Evolutionary conservation across 53 echinoderm and acorn worm genomes (phyloP), one percentile per base, ranked within the genome.

Genomic region (Echinometra lucunter): DNA sequence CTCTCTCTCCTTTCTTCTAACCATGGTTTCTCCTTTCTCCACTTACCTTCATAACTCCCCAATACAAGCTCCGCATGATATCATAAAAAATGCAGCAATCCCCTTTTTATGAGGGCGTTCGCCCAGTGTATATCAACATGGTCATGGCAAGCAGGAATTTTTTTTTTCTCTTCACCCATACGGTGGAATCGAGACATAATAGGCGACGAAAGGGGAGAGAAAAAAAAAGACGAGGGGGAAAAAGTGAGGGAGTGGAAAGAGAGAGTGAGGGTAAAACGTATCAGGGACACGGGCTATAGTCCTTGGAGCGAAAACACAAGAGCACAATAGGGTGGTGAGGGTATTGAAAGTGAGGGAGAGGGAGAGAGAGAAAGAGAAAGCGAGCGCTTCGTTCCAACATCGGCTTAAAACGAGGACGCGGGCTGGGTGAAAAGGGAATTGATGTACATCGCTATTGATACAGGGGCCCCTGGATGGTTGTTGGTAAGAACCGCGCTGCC

Each of bases 391-490:
- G 90, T 60, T 90, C 90, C 60, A 60, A 37, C 90, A 60, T 57
- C 90, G 90, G 90, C 90, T 90, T 90, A 90, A 90, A 90, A 90
- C 90, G 90, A 90, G 90, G 90, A 90, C 90, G 90, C 63, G 63
- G 90, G 57, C 23, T 60, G 38, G 90, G 90, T 90, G 90, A 90
- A 90, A 90, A 90, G 90, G 63, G 90, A 90, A 90, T 90, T 90
- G 90, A 90, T 90, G 90, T 90, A 90, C 90, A 90, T 90, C 66
- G 90, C 90, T 90, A 90, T 90, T 90, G 90, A 90, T 90, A 63
- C 66, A 63, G 63, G 42, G 58, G 90, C 32, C 90, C 90, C 90
- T 90, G 90, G 90, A 90, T 90, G 63, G 90, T 58, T 37, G 42
- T 40, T 66, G 90, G 63, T 40, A 40, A 72, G 72, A 78, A 42